Conservation (phyloP, 2,797 vertebrate genomes). For the Anguilla obscura region DNA sequence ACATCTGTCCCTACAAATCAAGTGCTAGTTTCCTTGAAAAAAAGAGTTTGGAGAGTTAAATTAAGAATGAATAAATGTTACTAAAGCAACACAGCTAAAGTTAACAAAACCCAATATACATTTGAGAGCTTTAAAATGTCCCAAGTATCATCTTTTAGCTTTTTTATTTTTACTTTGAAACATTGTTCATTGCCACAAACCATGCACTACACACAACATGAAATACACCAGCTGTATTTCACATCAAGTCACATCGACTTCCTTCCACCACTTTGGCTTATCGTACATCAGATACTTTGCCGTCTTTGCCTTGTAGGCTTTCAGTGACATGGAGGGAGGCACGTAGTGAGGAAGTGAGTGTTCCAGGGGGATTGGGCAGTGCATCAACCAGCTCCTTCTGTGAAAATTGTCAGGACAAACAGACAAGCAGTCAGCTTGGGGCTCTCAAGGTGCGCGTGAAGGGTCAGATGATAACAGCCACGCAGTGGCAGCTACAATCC, state of each 20-base stretch:
- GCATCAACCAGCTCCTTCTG: slow-evolving; percentile 35
- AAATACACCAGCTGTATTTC: neutral
- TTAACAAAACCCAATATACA: neutral
- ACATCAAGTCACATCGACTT: neutral
- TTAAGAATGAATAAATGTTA: neutral
- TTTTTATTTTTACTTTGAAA: neutral
- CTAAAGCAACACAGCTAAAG: neutral
- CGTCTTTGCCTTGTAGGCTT: neutral
- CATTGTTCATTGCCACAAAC: neutral
- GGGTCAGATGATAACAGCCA: neutral
- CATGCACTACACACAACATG: neutral
- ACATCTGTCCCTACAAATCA: neutral
- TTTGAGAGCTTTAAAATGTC: neutral
- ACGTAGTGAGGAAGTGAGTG: neutral
- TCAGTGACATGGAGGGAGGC: neutral
- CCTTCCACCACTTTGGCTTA: neutral
- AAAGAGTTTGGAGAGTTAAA: neutral
- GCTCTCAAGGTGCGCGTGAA: neutral
- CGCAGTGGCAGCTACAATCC: neutral
- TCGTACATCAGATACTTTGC: neutral
- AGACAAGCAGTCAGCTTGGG: slow-evolving; percentile 38
- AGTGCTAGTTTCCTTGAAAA: too few relatives aligned
- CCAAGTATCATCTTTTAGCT: neutral
- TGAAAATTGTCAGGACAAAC: slow-evolving; percentile 41
- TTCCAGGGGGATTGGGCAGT: slow-evolving; percentile 28